Conservation (phyloP, 2,888 invertebrate species). For the Leptinotarsa tumamoca region DNA sequence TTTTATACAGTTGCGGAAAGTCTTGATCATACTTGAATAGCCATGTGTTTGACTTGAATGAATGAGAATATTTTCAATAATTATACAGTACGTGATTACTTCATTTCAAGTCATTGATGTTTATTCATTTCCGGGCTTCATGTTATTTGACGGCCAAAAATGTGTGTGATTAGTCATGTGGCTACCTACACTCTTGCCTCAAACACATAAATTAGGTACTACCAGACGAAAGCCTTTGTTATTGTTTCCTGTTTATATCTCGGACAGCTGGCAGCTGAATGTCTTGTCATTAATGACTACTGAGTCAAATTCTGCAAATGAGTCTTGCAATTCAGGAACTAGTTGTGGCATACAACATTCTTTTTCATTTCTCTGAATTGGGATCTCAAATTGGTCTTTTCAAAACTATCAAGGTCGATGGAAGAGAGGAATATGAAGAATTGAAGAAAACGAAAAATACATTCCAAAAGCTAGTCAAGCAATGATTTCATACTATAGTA, state of each 20-base stretch:
- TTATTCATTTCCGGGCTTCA: background rate
- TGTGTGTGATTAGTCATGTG: slow-evolving; percentile 8
- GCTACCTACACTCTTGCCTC: background rate
- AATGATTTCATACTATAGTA: too few relatives aligned
- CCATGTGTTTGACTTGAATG: background rate
- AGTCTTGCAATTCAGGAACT: background rate
- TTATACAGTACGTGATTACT: background rate
- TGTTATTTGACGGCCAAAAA: background rate
- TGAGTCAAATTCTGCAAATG: background rate
- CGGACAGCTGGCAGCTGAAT: background rate
- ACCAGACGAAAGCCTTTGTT: background rate
- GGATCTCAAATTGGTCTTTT: too few relatives aligned
- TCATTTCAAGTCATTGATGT: background rate
- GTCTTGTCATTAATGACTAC: background rate
- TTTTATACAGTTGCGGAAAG: background rate
- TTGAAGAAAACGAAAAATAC: too few relatives aligned
- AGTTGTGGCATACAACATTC: background rate
- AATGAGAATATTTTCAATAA: background rate
- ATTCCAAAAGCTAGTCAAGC: too few relatives aligned
- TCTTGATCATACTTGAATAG: background rate
- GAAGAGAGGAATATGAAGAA: too few relatives aligned
- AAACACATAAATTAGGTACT: background rate
- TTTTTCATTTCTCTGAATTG: background rate
- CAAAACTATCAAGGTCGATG: too few relatives aligned
- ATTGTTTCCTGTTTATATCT: slow-evolving; percentile 6